Evolutionary conservation across 1,140 invertebrate genomes (phyloP).

Genomic region (Euwallacea fornicatus): DNA sequence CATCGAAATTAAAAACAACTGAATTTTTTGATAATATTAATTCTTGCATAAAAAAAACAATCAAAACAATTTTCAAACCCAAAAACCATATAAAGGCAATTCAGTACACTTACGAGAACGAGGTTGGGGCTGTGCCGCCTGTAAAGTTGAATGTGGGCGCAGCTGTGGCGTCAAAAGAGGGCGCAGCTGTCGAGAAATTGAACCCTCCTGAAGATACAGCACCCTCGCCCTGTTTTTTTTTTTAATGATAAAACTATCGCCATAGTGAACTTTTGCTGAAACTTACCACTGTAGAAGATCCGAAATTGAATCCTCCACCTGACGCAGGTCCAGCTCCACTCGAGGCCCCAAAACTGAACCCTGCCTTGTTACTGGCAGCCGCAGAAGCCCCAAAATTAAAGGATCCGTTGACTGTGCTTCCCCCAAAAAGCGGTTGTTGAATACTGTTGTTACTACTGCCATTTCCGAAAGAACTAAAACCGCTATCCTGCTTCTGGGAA

Average conservation of each 20-base stretch:
- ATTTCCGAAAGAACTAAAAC: too few relatives aligned
- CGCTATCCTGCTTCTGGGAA: background rate
- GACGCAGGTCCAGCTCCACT: constrained; percentile 19
- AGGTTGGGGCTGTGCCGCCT: constrained; percentile 3
- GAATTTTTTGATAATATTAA: background rate
- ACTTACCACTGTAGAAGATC: constrained; percentile 24
- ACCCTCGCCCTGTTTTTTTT: too few relatives aligned
- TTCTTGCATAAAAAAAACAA: background rate
- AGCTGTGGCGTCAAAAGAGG: constrained; percentile 35
- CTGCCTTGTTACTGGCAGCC: constrained; percentile 41
- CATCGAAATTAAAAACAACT: background rate
- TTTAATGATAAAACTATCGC: too few relatives aligned
- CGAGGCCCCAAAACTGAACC: constrained; percentile 45
- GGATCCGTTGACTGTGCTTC: constrained; percentile 22
- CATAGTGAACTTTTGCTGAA: too few relatives aligned
- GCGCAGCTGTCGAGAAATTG: constrained; percentile 40
- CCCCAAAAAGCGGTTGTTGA: too few relatives aligned
- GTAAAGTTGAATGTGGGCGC: constrained; percentile 43
- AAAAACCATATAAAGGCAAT: background rate
- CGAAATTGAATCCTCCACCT: constrained; percentile 42
- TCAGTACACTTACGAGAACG: constrained; percentile 31
- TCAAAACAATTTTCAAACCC: background rate
- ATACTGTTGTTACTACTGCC: background rate
- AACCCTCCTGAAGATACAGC: constrained; percentile 36
- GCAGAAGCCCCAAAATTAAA: constrained; percentile 48